These are phyloP conservation scores for Philhelius pedissequus DNA, from an alignment of 2,888 invertebrate genomes.

Conservation along the genomic window DNA sequence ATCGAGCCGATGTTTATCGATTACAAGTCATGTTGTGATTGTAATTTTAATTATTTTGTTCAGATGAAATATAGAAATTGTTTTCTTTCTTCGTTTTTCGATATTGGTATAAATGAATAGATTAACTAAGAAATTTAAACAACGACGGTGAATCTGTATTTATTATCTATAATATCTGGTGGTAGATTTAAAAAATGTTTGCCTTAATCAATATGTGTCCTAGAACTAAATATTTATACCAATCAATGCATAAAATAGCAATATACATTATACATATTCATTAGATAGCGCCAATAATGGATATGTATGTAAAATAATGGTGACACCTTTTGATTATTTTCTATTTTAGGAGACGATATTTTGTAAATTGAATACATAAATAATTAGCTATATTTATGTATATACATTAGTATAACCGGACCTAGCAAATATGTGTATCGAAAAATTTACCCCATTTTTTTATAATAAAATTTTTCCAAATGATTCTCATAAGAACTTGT, in stretches of 20 bases:
- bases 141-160: neutral
- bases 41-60: neutral
- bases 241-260: neutral
- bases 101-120: neutral
- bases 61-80: neutral
- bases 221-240: neutral
- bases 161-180: neutral
- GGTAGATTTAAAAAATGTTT: neutral
- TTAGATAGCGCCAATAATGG: no score
- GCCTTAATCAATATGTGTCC: neutral
- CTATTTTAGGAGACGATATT: no score
- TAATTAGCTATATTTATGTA: no score
- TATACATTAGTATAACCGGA: no score
- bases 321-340: no score
- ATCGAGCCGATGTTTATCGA: constrained; percentile 24
- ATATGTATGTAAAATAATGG: no score
- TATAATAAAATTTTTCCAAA: no score
- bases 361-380: no score
- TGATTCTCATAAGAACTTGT: no score
- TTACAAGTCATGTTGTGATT: constrained; percentile 7
- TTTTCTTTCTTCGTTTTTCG: neutral
- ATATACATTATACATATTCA: no score
- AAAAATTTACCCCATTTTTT: no score
- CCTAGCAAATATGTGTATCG: no score
- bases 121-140: neutral